Evolutionary conservation across 2,797 vertebrate genomes (phyloP).

Genomic region (Centropyge bicolor): DNA sequence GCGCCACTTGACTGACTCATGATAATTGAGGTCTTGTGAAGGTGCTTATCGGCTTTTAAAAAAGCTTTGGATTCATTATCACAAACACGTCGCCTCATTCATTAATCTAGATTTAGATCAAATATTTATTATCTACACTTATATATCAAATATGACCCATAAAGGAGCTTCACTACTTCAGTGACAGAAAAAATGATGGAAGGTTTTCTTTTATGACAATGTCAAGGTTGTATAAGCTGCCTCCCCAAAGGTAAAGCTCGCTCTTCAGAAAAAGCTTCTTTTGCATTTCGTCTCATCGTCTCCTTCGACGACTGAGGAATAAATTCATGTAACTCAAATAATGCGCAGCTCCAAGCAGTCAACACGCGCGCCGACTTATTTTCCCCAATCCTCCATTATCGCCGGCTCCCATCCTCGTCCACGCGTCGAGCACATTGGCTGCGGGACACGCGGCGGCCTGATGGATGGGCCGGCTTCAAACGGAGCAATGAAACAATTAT

Average conservation of each 20-base stretch:
- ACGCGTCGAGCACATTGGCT: constrained; percentile 48
- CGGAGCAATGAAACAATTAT: constrained; percentile 81
- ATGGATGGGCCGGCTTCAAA: constrained; percentile 80
- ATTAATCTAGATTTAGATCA: background rate
- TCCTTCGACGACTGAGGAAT: constrained; percentile 49
- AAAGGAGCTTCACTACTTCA: background rate
- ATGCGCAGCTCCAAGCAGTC: background rate
- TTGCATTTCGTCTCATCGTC: constrained; percentile 13
- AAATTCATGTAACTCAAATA: constrained; percentile 31
- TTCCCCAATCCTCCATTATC: constrained; percentile 36
- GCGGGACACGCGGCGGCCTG: constrained; percentile 65
- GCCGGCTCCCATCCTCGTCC: constrained; percentile 47
- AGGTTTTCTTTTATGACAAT: background rate
- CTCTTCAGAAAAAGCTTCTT: background rate
- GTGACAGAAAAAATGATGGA: background rate
- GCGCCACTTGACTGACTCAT: background rate
- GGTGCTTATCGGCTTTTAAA: background rate
- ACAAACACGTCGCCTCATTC: background rate
- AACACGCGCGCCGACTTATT: background rate
- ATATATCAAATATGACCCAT: background rate
- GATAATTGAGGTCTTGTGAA: background rate
- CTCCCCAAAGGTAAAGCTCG: background rate
- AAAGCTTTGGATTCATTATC: constrained; percentile 1
- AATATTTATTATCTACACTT: background rate
- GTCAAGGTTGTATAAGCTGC: background rate